Base-by-base conservation (phyloP, 2,113 vertebrate species). In the Procavia capensis region DNA sequence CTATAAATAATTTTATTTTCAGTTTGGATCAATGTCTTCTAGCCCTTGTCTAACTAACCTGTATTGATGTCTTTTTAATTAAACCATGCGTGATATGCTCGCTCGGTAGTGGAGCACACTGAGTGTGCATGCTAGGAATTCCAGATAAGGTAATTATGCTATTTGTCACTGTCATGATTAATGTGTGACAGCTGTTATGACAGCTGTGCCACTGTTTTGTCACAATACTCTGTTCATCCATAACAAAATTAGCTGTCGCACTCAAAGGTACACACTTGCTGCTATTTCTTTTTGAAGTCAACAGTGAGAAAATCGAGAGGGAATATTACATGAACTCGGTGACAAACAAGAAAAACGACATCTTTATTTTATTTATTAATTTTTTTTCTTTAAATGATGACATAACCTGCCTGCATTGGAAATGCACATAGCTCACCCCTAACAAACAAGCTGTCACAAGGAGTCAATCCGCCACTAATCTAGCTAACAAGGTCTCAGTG, bases 161-260 rank as follows among this genome's bases (percentile, higher is more conserved):
- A 98, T 99, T 99, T 98, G 98, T 99, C 98, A 98, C 98, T 99
- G 98, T 99, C 99, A 97, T 98, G 98, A 99, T 99, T 99, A 99
- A 98, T 99, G 98, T 97, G 97, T 98, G 98, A 98, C 98, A 99
- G 98, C 98, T 98, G 98, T 98, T 99, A 98, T 98, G 98, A 98
- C 98, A 99, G 98, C 98, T 99, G 99, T 98, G 98, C 98, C 98
- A 98, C 98, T 98, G 98, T 99, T 99, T 99, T 98, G 98, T 98
- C 98, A 99, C 98, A 98, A 98, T 98, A 98, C 97, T 98, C 16
- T 98, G 98, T 98, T 98, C 98, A 98, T 98, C 98, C 97, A 98
- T 98, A 99, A 98, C 97, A 99, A 98, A 98, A 99, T 98, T 98
- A 98, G 98, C 97, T 98, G 97, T 98, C 97, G 97, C 92, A 93